Percentiles rank a stretch among this genome's conserved stretches.
phyloP scores from a whole-genome alignment of 2,797 vertebrate genomes.

The Pipistrellus pipistrellus region DNA sequence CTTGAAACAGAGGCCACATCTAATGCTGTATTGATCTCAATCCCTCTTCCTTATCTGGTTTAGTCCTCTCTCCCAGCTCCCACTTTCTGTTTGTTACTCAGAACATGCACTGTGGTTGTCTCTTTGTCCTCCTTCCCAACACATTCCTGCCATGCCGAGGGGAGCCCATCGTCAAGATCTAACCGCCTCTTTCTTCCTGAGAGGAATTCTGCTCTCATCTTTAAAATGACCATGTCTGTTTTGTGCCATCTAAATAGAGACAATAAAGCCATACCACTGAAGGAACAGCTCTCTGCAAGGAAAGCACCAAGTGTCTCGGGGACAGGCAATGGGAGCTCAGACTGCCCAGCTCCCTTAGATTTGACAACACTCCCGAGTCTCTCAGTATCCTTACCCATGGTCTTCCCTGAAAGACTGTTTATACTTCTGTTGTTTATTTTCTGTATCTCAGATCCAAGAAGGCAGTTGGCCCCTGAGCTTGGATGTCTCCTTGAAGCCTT shows the following conservation, averaged over 20 bases:
- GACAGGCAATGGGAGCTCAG: background rate
- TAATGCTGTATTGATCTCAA: background rate
- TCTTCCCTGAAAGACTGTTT: background rate
- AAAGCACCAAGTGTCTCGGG: background rate
- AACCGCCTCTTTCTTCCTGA: background rate
- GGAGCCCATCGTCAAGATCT: background rate
- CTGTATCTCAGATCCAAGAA: background rate
- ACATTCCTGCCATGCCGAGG: too few relatives aligned
- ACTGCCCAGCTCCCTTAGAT: background rate
- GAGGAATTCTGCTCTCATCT: background rate
- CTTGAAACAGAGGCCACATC: background rate
- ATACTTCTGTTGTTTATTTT: background rate
- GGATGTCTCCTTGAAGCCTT: background rate
- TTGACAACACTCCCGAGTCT: background rate
- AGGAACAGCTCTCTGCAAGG: background rate
- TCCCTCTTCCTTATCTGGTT: background rate
- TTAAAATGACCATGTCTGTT: background rate
- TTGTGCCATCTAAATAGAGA: background rate
- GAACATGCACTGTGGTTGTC: background rate
- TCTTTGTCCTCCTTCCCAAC: background rate
- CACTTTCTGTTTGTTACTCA: background rate
- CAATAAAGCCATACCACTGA: background rate
- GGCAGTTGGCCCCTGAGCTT: background rate
- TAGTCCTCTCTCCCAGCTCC: background rate
- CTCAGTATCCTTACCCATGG: background rate